Evolutionary conservation across 1,140 invertebrate genomes (phyloP).

Genomic region (Medauroidea extradentata): DNA sequence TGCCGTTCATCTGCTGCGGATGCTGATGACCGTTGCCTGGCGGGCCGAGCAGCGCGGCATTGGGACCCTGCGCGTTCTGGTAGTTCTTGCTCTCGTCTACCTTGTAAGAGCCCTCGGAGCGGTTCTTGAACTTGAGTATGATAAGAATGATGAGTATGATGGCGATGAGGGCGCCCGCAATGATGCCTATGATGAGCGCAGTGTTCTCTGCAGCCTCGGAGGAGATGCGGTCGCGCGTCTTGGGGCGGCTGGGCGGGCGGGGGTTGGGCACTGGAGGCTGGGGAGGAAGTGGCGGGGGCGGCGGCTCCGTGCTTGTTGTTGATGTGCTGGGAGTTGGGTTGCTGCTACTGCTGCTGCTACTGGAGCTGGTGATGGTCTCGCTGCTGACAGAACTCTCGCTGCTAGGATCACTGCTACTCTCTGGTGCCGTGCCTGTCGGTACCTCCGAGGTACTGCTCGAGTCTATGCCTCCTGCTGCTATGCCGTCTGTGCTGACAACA

Average conservation of each 20-base stretch:
- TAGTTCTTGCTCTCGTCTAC: slow-evolving; percentile 80
- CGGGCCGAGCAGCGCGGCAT: slow-evolving; percentile 62
- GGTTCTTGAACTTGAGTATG: slow-evolving; percentile 83
- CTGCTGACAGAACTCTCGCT: neutral
- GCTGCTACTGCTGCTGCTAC: slow-evolving; percentile 12
- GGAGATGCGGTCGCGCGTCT: slow-evolving; percentile 56
- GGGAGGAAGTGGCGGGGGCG: slow-evolving; percentile 6
- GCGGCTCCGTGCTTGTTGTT: slow-evolving; percentile 10
- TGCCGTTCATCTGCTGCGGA: slow-evolving; percentile 40
- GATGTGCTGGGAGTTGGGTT: slow-evolving; percentile 12
- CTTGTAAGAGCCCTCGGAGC: slow-evolving; percentile 83
- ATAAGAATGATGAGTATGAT: slow-evolving; percentile 86
- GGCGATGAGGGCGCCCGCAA: slow-evolving; percentile 85
- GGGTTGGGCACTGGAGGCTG: slow-evolving; percentile 13
- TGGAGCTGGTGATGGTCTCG: neutral
- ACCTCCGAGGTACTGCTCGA: slow-evolving; percentile 5
- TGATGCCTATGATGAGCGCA: slow-evolving; percentile 80
- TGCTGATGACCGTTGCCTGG: slow-evolving; percentile 41
- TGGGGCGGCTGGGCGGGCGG: slow-evolving; percentile 32
- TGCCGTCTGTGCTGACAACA: slow-evolving; percentile 8
- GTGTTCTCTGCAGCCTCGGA: slow-evolving; percentile 68
- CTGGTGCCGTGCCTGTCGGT: slow-evolving; percentile 4
- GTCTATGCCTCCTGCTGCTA: neutral
- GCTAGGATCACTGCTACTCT: slow-evolving; percentile 4
- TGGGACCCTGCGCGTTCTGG: slow-evolving; percentile 62